These are phyloP conservation scores for Nansenia antarctica DNA, from an alignment of 2,113 vertebrate genomes.

Conservation along the genomic window DNA sequence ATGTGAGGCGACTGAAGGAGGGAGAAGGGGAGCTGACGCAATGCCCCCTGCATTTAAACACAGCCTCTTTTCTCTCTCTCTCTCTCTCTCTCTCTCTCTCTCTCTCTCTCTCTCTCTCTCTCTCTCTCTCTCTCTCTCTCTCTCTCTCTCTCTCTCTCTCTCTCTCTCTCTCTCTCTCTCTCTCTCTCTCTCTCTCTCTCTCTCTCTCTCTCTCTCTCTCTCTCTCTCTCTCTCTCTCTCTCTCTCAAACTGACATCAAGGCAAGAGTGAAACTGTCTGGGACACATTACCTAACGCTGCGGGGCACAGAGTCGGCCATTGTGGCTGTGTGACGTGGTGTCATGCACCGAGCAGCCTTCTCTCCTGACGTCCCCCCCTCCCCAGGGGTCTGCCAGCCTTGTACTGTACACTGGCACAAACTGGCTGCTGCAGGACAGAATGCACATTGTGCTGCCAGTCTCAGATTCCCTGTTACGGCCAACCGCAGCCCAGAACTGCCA, in stretches of 20 bases:
- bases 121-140: not conserved
- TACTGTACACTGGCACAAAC: slow-evolving; percentile 51
- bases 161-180: not conserved
- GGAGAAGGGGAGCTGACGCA: slow-evolving; percentile 7
- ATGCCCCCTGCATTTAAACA: slow-evolving; percentile 5
- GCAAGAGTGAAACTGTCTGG: no score
- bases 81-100: no score
- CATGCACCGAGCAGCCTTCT: slow-evolving; percentile 19
- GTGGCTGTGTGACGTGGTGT: slow-evolving; percentile 11
- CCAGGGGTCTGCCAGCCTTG: slow-evolving; percentile 9
- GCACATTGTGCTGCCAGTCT: slow-evolving; percentile 60
- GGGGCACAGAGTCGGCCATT: slow-evolving; percentile 17
- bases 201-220: not conserved
- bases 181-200: not conserved
- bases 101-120: not conserved
- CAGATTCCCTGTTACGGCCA: slow-evolving; percentile 8
- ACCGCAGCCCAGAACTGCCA: slow-evolving; percentile 14
- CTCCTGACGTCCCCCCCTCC: not conserved
- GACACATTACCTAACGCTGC: slow-evolving; percentile 16
- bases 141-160: not conserved
- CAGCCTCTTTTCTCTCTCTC: no score
- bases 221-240: not conserved
- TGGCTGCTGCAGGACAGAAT: slow-evolving; percentile 43
- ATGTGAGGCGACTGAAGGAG: not conserved
- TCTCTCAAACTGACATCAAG: no score